phyloP scores from a whole-genome alignment of 2,888 invertebrate species.

The Calameuta pallipes region DNA sequence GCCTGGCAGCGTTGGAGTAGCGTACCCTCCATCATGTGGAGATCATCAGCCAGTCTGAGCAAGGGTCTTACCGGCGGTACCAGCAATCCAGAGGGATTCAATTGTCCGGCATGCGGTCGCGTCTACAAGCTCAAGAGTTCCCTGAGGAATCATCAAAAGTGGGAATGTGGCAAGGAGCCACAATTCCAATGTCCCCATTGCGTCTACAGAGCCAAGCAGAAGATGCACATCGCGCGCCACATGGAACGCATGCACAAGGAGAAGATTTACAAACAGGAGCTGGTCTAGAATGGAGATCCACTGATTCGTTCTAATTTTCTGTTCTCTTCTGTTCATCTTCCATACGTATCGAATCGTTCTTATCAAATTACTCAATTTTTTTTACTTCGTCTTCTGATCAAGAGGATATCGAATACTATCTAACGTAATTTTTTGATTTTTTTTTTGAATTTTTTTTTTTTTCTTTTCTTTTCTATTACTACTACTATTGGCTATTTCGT shows the following conservation, averaged over 20 bases:
- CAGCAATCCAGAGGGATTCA: slow-evolving; percentile 71
- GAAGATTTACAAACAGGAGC: slow-evolving; percentile 63
- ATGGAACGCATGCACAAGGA: slow-evolving; percentile 69
- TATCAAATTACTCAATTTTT: no score
- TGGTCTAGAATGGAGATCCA: slow-evolving; percentile 47
- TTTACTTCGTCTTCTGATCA: no score
- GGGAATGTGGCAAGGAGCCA: slow-evolving; percentile 67
- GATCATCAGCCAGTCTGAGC: slow-evolving; percentile 58
- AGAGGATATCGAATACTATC: no score
- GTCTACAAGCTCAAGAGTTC: slow-evolving; percentile 90
- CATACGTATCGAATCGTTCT: no score
- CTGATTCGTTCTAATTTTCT: not conserved
- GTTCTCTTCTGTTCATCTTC: no score
- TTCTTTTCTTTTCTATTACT: not conserved
- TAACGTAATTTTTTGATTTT: not conserved
- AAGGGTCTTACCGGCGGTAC: slow-evolving; percentile 53
- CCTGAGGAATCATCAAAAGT: slow-evolving; percentile 64
- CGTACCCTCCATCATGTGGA: slow-evolving; percentile 65
- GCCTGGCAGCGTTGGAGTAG: slow-evolving; percentile 71
- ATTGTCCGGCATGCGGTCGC: slow-evolving; percentile 85
- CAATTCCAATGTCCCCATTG: slow-evolving; percentile 66
- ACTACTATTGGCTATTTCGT: no score
- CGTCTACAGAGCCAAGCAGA: slow-evolving; percentile 65
- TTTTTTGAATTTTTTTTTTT: not conserved
- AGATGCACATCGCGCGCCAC: slow-evolving; percentile 66